Evolutionary conservation across 64 coral and sea anemone genomes (phyloP).

Genomic region (Pocillopora verrucosa): DNA sequence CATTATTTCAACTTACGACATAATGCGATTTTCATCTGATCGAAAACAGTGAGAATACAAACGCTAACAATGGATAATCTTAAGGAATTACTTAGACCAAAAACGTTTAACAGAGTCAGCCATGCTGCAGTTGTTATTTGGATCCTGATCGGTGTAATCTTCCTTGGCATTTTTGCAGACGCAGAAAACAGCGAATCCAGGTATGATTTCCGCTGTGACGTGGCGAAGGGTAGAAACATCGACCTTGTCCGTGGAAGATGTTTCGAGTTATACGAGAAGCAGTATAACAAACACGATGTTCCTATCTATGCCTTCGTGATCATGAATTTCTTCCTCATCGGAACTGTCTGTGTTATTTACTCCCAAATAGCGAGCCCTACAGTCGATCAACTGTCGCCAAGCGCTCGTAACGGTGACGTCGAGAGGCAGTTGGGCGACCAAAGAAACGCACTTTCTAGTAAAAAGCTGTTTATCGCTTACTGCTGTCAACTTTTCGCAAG

Average conservation of each 20-base stretch:
- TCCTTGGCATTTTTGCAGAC: background rate
- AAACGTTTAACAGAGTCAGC: background rate
- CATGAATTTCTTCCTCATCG: background rate
- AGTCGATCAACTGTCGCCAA: background rate
- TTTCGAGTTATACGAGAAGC: background rate
- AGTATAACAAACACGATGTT: background rate
- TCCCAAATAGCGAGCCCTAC: background rate
- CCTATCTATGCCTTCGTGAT: background rate
- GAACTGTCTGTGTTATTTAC: background rate
- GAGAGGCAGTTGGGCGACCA: background rate
- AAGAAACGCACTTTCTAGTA: background rate
- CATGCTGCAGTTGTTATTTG: background rate
- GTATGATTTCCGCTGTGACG: background rate
- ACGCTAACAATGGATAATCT: background rate
- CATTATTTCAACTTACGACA: no score
- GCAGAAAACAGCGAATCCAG: background rate
- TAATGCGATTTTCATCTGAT: no score
- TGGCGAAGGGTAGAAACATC: background rate
- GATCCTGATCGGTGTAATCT: background rate
- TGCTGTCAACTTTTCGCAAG: no score
- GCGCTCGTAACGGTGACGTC: background rate
- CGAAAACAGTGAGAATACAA: no score
- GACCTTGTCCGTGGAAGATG: slow-evolving; percentile 12
- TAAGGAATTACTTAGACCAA: background rate
- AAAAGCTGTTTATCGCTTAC: no score